These are phyloP conservation scores for Danio aesculapii DNA, from an alignment of 2,797 vertebrate genomes.

Conservation along the genomic window DNA sequence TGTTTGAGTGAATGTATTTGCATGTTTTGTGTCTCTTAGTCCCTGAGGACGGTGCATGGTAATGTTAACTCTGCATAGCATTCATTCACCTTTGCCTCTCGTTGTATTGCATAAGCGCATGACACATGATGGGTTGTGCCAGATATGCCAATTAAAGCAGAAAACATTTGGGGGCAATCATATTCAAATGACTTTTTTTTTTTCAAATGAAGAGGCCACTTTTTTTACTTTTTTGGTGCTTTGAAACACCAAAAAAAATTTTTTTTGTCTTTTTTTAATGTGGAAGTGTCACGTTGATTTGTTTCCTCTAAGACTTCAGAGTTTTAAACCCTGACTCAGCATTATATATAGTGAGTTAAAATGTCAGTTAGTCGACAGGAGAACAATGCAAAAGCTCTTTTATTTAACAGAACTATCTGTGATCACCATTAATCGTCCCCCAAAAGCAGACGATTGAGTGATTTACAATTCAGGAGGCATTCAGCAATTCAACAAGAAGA, in stretches of 20 bases:
- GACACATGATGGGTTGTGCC: conserved; percentile 15
- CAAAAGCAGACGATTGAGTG: background rate
- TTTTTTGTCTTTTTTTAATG: background rate
- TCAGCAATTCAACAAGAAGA: too few species aligned
- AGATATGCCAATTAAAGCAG: conserved; percentile 9
- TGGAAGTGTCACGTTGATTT: background rate
- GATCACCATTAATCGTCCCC: background rate
- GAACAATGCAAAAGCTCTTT: background rate
- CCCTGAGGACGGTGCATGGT: background rate
- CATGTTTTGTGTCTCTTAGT: conserved; percentile 8
- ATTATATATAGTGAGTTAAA: background rate
- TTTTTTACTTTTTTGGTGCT: background rate
- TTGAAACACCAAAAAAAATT: background rate
- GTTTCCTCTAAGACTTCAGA: background rate
- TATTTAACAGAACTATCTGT: conserved; percentile 23
- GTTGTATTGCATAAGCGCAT: conserved; percentile 27
- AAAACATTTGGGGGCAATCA: background rate
- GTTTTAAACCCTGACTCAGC: conserved; percentile 17
- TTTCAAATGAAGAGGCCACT: background rate
- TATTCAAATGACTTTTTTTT: background rate
- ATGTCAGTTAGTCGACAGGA: background rate
- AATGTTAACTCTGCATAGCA: background rate
- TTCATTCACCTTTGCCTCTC: conserved; percentile 25
- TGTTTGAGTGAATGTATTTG: conserved; percentile 12
- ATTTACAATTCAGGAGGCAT: too few species aligned